Percentiles rank a stretch among this genome's conserved stretches.
phyloP scores from a whole-genome alignment of 2,888 invertebrate species.

The Lissocephala sabroskyi region DNA sequence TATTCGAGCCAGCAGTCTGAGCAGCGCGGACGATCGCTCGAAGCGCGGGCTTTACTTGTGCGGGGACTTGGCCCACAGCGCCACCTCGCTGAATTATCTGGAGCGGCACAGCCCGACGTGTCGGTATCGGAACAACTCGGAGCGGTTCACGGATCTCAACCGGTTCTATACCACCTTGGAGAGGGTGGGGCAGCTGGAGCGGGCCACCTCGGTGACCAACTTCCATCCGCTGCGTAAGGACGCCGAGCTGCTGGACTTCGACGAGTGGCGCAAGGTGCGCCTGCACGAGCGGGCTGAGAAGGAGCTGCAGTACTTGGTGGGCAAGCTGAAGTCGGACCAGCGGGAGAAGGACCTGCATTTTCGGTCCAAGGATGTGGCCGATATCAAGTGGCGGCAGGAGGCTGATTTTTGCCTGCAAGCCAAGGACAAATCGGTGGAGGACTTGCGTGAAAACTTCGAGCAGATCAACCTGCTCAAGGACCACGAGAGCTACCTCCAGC shows the following conservation, averaged over 20 bases:
- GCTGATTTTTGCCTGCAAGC: slow-evolving; percentile 83
- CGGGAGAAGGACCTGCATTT: slow-evolving; percentile 88
- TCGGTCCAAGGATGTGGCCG: slow-evolving; percentile 82
- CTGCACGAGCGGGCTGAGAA: slow-evolving; percentile 86
- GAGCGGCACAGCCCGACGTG: slow-evolving; percentile 70
- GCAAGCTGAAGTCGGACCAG: slow-evolving; percentile 84
- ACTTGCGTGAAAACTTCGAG: slow-evolving; percentile 84
- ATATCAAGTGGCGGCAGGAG: slow-evolving; percentile 83
- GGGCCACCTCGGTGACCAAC: slow-evolving; percentile 80
- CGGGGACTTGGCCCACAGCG: slow-evolving; percentile 67
- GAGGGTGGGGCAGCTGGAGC: slow-evolving; percentile 86
- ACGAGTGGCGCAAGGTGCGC: slow-evolving; percentile 87
- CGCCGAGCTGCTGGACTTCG: slow-evolving; percentile 88
- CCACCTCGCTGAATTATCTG: slow-evolving; percentile 73
- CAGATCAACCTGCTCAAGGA: slow-evolving; percentile 76
- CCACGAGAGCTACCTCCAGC: slow-evolving; percentile 60
- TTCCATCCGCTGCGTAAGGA: slow-evolving; percentile 82
- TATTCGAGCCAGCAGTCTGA: slow-evolving; percentile 78
- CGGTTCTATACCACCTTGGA: slow-evolving; percentile 89
- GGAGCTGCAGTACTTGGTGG: slow-evolving; percentile 84
- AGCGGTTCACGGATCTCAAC: slow-evolving; percentile 87
- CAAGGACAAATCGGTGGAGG: slow-evolving; percentile 90
- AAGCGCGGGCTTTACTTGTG: slow-evolving; percentile 63
- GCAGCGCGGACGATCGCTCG: slow-evolving; percentile 75
- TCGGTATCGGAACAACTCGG: slow-evolving; percentile 76